Evolutionary conservation across 2,797 vertebrate species (phyloP), one percentile per base, ranked within the genome.

Genomic region (Muraenolepis orangiensis): DNA sequence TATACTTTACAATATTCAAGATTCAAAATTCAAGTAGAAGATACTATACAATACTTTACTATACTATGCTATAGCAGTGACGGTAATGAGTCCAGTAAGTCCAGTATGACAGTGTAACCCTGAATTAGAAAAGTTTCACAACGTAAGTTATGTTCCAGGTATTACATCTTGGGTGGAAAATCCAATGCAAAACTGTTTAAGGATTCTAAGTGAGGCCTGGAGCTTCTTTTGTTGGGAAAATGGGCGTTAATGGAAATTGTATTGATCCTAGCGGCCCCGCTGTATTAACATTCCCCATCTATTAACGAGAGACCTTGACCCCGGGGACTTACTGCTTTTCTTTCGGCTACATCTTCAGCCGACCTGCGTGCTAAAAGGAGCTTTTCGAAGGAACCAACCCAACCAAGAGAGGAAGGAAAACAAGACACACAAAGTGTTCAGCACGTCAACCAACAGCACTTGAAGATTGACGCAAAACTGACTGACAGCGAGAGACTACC

Each of bases 381-480:
- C 72, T 88, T 70, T 79, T n/a, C n/a, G 61, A 72, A 51, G 77
- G 66, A 68, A 40, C 42, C 78, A 70, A 70, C 75, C 68, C 46
- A 46, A 77, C 68, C 46, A 46, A 77, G 46, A 73, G 73, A 78
- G 71, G 81, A 86, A 82, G 81, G 76, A n/a, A 30, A 75, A 78
- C 80, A n/a, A n/a, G n/a, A n/a, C n/a, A n/a, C n/a, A n/a, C n/a
- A n/a, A n/a, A n/a, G n/a, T n/a, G n/a, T n/a, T 75, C 57, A 23
- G 74, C 82, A 83, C 78, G 29, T 70, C 72, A n/a, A 46, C 74
- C 67, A 81, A 78, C 74, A 82, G 83, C 75, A 77, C 80, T 82
- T 38, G 66, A 78, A 86, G 83, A 87, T 85, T 90, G 89, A 88
- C 86, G 82, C 36, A 80, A 85, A n/a, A 61, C 57, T 26, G n/a